Evolutionary conservation across 2,113 vertebrate genomes (phyloP), one percentile per base, ranked within the genome.

Genomic region (Dendropsophus ebraccatus): DNA sequence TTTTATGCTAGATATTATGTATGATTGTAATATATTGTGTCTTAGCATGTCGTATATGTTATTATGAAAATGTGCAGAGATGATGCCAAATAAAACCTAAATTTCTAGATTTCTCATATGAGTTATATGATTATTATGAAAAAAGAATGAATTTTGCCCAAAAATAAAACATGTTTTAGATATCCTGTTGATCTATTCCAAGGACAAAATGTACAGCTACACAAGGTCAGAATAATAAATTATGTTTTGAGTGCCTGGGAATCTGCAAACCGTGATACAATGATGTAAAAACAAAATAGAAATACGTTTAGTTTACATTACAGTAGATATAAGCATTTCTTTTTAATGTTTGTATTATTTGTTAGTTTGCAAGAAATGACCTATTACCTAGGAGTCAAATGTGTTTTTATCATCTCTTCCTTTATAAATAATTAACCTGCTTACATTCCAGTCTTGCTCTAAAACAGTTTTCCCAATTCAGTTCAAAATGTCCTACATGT

Each of bases 351-450:
- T 74, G 35, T 35, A 74, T 84, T 60, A 50, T 13, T 83, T 83
- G 45, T 54, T n/a, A 72, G 45, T 11, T 85, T 79, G 37, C 25
- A 50, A 49, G 19, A 35, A 47, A 85, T 85, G 47, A 77, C 62
- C 74, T 69, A 77, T 85, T 85, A 69, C 74, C 62, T 65, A 21
- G 37, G 74, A 32, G 83, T 77, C 41, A 78, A 78, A 69, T 49
- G 72, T 85, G 74, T 79, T 85, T 77, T 85, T 85, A 54, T 50
- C 23, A 85, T 67, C 62, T 76, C 60, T 74, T 28, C 72, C 45
- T 28, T 70, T 78, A 86, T 86, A 78, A 86, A 86, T 86, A 80
- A 86, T 86, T 86, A 86, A 86, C 84, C 76, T 86, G 76, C 76
- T 80, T 72, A 86, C 65, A 72, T 86, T 86, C 84, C 84, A 79